Evolutionary conservation across 2,888 invertebrate species (phyloP).

Genomic region (Junonia oenone): DNA sequence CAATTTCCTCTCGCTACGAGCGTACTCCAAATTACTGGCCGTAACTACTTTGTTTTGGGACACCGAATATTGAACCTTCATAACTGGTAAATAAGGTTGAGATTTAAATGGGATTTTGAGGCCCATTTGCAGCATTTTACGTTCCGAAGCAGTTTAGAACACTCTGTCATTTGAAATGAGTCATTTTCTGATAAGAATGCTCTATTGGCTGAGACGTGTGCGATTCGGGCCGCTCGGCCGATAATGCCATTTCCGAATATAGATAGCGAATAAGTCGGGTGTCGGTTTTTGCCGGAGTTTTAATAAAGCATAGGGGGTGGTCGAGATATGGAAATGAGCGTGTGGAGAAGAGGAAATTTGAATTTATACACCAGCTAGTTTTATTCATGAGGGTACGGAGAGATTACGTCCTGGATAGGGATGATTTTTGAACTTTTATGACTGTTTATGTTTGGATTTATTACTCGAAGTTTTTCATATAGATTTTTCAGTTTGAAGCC

Average conservation of each 20-base stretch:
- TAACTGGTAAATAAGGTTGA: slow-evolving; percentile 31
- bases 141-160: slow-evolving; percentile 63
- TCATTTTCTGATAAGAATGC: slow-evolving; percentile 86
- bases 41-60: slow-evolving; percentile 37
- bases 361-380: slow-evolving; percentile 78
- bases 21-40: slow-evolving; percentile 50
- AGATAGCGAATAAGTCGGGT: slow-evolving; percentile 73
- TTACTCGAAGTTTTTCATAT: not conserved
- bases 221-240: slow-evolving; percentile 63
- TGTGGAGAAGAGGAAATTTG: slow-evolving; percentile 78
- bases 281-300: slow-evolving; percentile 75
- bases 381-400: slow-evolving; percentile 65
- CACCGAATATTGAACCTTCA: slow-evolving; percentile 35
- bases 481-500: too few relatives aligned
- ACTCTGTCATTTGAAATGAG: slow-evolving; percentile 84
- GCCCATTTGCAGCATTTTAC: slow-evolving; percentile 50
- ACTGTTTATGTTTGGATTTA: slow-evolving; percentile 17
- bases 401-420: slow-evolving; percentile 31
- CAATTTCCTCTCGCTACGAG: slow-evolving; percentile 82
- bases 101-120: slow-evolving; percentile 30
- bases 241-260: slow-evolving; percentile 76
- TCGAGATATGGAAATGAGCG: slow-evolving; percentile 77
- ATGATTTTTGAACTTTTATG: slow-evolving; percentile 33
- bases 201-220: slow-evolving; percentile 80
- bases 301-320: slow-evolving; percentile 74